Evolutionary conservation across 2,888 invertebrate genomes (phyloP).

Genomic region (Lacanobia oleracea): DNA sequence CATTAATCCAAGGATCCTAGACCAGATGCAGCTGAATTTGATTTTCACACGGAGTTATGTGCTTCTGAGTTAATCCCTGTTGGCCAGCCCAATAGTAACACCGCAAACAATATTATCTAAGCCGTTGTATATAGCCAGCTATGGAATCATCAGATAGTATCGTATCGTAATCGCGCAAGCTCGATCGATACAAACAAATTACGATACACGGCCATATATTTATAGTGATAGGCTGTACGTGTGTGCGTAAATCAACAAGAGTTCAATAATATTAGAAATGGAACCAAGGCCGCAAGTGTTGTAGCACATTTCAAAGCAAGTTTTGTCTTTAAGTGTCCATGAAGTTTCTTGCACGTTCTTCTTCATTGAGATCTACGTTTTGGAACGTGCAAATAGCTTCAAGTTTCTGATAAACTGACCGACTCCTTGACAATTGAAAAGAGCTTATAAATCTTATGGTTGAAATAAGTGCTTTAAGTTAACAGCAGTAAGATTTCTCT

Average conservation of each 20-base stretch:
- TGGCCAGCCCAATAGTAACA: conserved; percentile 23
- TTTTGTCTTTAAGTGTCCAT: conserved; percentile 5
- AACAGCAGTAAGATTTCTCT: conserved; percentile 12
- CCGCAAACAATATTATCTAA: conserved; percentile 28
- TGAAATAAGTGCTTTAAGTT: background rate
- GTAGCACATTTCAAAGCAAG: background rate
- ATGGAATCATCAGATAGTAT: conserved; percentile 43
- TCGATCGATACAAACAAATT: conserved; percentile 55
- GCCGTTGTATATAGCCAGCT: conserved; percentile 24
- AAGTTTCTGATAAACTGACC: background rate
- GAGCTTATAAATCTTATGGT: background rate
- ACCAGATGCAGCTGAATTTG: conserved; percentile 12
- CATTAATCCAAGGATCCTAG: conserved; percentile 2
- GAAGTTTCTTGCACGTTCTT: background rate
- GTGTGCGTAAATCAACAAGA: conserved; percentile 36
- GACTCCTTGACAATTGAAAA: background rate
- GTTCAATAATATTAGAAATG: conserved; percentile 43
- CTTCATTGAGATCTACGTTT: background rate
- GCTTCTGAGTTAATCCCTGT: background rate
- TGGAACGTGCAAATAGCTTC: background rate
- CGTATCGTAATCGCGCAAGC: conserved; percentile 38
- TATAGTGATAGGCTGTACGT: conserved; percentile 23
- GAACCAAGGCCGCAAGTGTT: conserved; percentile 1
- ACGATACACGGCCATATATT: conserved; percentile 39
- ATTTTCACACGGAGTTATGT: conserved; percentile 15